Evolutionary conservation across 2,888 invertebrate genomes (phyloP), one percentile per base, ranked within the genome.

Genomic region (Euphydryas editha): DNA sequence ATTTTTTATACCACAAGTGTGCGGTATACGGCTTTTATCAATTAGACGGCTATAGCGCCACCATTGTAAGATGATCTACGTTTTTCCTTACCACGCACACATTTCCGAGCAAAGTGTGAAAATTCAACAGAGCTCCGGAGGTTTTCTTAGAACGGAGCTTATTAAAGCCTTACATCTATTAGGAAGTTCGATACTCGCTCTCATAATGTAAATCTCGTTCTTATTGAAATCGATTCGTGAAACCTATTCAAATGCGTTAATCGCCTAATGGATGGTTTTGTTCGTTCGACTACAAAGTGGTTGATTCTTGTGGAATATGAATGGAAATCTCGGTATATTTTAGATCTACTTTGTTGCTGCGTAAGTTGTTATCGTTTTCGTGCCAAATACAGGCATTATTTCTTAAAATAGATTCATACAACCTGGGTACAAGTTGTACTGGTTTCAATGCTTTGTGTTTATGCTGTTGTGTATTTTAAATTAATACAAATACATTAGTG

Each of bases 141-240:
- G 59, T 78, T 82, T 78, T 70, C 62, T 63, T 72, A 77, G 67
- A 78, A 73, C 81, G 83, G 86, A 73, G 68, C 69, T 72, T 77
- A 72, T 78, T 70, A 75, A 80, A 78, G 79, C 79, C 79, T 83
- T 82, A 84, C 85, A 84, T 85, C 85, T 85, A 89, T 87, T 87
- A 88, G 81, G 81, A 82, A 78, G 77, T 82, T 81, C 78, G 78
- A 83, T 78, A 79, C 81, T 83, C 80, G 81, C 80, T 81, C 73
- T 72, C 69, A 71, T 79, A 85, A 88, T 90, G 87, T 82, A 81
- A 85, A 83, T 85, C 73, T 78, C 75, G 78, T 30, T 30, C 79
- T 79, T 82, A 88, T 89, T 90, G 87, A 85, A 90, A 87, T 86
- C 86, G 83, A 82, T 91, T 89, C 90, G 83, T 76, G 82, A 81